phyloP scores from a whole-genome alignment of 2,113 vertebrate species.

The Polyodon spathula region DNA sequence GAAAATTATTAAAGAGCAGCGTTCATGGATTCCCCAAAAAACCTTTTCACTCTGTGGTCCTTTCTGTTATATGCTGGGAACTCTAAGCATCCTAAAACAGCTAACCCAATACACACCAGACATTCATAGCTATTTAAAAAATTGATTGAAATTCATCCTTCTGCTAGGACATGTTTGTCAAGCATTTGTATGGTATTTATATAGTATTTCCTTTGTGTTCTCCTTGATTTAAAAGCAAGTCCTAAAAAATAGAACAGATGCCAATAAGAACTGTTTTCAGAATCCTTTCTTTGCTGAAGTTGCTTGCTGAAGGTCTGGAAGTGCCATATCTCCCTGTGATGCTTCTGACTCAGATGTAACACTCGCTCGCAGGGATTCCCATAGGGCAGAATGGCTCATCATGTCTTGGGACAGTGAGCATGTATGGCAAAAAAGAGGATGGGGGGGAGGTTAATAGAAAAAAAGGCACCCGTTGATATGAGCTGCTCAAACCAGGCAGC shows the following conservation, averaged over 20 bases:
- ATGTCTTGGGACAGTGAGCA: conserved; percentile 70
- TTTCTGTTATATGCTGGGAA: too few species aligned
- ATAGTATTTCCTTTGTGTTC: conserved; percentile 25
- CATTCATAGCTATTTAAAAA: neutral
- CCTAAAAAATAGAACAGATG: neutral
- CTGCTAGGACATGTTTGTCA: neutral
- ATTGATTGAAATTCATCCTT: neutral
- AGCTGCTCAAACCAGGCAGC: conserved; percentile 57
- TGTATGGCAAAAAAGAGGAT: conserved; percentile 44
- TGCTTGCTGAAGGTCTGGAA: conserved; percentile 1
- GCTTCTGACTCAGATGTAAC: conserved; percentile 63
- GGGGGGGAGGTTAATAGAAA: conserved; percentile 22
- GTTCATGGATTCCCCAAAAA: too few species aligned
- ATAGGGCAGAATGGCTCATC: conserved; percentile 69
- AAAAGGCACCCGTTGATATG: conserved; percentile 33
- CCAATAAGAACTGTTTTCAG: neutral
- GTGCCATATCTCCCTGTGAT: conserved; percentile 28
- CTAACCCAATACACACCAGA: neutral
- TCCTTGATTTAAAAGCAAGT: neutral
- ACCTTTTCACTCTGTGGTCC: too few species aligned
- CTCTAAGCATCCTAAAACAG: too few species aligned
- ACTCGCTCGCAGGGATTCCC: conserved; percentile 63
- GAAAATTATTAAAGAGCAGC: too few species aligned
- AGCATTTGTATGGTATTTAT: too few species aligned
- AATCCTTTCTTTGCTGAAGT: neutral